Base-by-base conservation (phyloP, 2,888 invertebrate species). In the Pheosia gnoma region DNA sequence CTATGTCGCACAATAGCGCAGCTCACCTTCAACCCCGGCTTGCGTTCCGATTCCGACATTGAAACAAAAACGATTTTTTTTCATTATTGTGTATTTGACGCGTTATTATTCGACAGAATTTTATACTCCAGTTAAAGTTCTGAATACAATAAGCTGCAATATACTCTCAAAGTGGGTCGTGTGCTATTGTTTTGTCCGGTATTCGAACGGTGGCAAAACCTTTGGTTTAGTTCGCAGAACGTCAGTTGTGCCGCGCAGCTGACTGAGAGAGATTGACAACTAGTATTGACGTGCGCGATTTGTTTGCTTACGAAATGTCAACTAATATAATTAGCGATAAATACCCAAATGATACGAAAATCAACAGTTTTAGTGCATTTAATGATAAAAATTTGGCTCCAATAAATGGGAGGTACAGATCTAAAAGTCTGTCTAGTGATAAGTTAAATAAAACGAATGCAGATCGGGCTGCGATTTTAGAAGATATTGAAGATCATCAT, bases 361-460 rank as follows among this genome's bases (percentile, higher is more conserved):
- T 88, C 67, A 93, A 89, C 77, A 87, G 89, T 85, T 83, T 90
- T 65, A 89, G 90, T 89, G 86, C 86, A 59, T 84, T 89, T 71
- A 72, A 81, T 72, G 93, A 93, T 84, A 93, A 89, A 79, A 86
- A 84, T 77, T 82, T 90, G 62, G 82, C 87, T 65, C 88, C 90
- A 56, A 71, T 90, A 60, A 91, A 88, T 67, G 85, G 82, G 57
- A 84, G 91, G 75, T 91, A 90, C 74, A 84, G 91, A 63, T 91
- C 93, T 49, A 93, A 89, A 70, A 93, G 93, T 89, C 86, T 93
- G 73, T 93, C 93, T 51, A 90, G 91, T 90, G 93, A 93, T 87
- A 93, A 93, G 82, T 89, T 93, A 77, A 92, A 90, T 71, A 87
- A 91, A 77, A 81, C 83, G 25, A 91, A 91, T 71, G 89, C 88